Evolutionary conservation across 2,888 invertebrate genomes (phyloP).

Genomic region (Mythimna ferrago): DNA sequence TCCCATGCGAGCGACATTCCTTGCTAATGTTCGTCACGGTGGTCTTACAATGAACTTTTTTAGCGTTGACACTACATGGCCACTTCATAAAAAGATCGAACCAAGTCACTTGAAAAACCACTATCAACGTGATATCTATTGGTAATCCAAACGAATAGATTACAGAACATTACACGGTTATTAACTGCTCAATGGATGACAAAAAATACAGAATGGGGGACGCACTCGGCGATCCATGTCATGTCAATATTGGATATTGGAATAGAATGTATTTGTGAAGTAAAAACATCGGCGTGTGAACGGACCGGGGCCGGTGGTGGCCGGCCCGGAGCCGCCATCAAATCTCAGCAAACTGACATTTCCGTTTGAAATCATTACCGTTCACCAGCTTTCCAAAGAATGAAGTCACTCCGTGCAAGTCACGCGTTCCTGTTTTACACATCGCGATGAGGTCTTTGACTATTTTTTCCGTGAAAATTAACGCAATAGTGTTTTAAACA

Average conservation of each 20-base stretch:
- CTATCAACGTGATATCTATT: slow-evolving; percentile 29
- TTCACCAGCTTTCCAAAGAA: slow-evolving; percentile 73
- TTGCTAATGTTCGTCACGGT: slow-evolving; percentile 72
- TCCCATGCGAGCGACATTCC: slow-evolving; percentile 79
- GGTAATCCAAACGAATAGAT: slow-evolving; percentile 37
- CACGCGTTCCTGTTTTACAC: slow-evolving; percentile 72
- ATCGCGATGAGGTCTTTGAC: slow-evolving; percentile 66
- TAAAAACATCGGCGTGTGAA: slow-evolving; percentile 82
- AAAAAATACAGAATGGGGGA: slow-evolving; percentile 61
- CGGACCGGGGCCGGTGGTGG: slow-evolving; percentile 64
- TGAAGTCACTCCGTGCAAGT: slow-evolving; percentile 64
- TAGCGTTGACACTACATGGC: slow-evolving; percentile 13
- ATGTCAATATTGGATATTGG: slow-evolving; percentile 79
- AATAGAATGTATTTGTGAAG: slow-evolving; percentile 75
- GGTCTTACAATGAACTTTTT: slow-evolving; percentile 67
- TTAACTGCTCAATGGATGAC: slow-evolving; percentile 58
- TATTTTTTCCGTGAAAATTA: slow-evolving; percentile 79
- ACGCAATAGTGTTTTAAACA: slow-evolving; percentile 59
- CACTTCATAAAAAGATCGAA: slow-evolving; percentile 19
- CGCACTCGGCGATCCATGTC: slow-evolving; percentile 68
- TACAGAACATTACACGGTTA: slow-evolving; percentile 57
- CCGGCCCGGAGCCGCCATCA: slow-evolving; percentile 62
- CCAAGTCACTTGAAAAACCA: slow-evolving; percentile 5
- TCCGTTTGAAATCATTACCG: slow-evolving; percentile 80
- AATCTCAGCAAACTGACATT: slow-evolving; percentile 84